phyloP scores from a whole-genome alignment of 2,113 vertebrate species.

The Oryzias woworae region DNA sequence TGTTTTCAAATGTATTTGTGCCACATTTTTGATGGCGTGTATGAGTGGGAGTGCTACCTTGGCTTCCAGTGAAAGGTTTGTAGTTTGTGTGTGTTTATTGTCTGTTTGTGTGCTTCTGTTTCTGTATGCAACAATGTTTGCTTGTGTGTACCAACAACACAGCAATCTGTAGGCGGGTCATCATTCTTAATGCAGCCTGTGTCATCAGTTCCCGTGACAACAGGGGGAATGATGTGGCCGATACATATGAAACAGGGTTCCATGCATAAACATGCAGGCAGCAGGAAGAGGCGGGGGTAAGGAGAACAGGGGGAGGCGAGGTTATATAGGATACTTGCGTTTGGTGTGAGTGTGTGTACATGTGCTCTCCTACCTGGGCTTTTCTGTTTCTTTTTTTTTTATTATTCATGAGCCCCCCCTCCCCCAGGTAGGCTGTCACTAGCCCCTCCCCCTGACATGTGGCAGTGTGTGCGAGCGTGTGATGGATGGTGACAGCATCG shows the following conservation, averaged over 20 bases:
- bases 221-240: conserved; percentile 95
- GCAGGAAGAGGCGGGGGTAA: conserved; percentile 59
- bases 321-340: conserved; percentile 72
- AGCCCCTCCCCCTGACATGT: conserved; percentile 85
- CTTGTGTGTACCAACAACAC: conserved; percentile 86
- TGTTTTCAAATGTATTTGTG: conserved; percentile 1
- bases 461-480: conserved; percentile 38
- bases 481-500: conserved; percentile 93
- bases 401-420: conserved; percentile 93
- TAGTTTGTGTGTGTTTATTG: conserved; percentile 20
- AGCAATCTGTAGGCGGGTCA: conserved; percentile 98
- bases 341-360: conserved; percentile 24
- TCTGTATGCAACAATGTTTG: conserved; percentile 29
- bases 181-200: conserved; percentile 98
- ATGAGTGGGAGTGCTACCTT: conserved; percentile 34
- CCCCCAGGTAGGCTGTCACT: conserved; percentile 85
- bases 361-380: conserved; percentile 78
- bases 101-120: conserved; percentile 16
- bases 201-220: conserved; percentile 99
- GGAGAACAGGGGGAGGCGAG: conserved; percentile 82
- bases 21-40: conserved; percentile 38
- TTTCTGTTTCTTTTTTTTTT: conserved; percentile 87
- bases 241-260: conserved; percentile 99
- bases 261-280: conserved; percentile 97
- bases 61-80: conserved; percentile 55